These are phyloP conservation scores for Labrus mixtus DNA, from an alignment of 2,113 vertebrate genomes.

Conservation along the genomic window DNA sequence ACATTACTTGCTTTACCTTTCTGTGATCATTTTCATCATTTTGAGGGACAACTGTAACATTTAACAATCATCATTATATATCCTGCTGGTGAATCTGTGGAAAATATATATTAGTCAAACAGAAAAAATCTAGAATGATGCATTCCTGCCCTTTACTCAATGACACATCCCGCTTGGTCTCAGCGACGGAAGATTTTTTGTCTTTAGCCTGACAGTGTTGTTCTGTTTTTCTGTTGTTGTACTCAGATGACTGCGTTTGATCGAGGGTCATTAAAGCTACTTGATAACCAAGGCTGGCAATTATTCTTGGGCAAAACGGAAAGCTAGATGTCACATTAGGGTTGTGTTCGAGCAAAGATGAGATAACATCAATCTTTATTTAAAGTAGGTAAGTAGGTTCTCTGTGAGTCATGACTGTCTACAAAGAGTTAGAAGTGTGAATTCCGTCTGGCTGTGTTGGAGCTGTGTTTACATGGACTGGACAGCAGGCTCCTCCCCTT, in stretches of 20 bases:
- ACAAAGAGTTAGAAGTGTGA: no score
- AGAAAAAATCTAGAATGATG: background rate
- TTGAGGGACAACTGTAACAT: background rate
- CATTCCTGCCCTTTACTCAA: background rate
- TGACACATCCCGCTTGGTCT: background rate
- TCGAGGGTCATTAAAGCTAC: background rate
- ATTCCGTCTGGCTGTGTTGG: no score
- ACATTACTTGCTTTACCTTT: background rate
- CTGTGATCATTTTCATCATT: background rate
- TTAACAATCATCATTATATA: no score
- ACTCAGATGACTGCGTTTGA: background rate
- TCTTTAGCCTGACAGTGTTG: background rate
- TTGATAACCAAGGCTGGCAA: background rate
- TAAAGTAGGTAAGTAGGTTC: no score
- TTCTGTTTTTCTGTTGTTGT: background rate
- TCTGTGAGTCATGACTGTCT: no score
- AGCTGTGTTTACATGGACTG: no score
- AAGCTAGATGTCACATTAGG: no score
- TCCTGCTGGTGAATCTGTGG: no score
- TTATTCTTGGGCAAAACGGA: background rate
- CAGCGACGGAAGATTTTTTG: background rate
- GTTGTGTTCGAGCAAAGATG: no score
- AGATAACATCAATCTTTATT: no score
- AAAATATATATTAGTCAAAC: background rate
- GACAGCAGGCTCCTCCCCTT: no score